Conservation (phyloP, 2,797 vertebrate genomes). For the Mergus octosetaceus region DNA sequence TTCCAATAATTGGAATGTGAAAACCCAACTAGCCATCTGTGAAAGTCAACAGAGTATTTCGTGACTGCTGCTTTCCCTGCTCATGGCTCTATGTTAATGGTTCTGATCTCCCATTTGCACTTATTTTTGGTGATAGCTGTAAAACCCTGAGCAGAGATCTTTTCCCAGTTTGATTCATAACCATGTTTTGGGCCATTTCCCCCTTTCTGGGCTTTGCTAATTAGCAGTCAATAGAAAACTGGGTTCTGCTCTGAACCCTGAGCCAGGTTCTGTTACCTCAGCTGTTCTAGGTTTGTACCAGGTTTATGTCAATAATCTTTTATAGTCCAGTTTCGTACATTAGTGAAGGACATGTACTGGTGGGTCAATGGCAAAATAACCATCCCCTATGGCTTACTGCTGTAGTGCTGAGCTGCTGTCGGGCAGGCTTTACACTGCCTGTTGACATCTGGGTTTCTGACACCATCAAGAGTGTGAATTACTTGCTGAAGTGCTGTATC, state of each 20-base stretch:
- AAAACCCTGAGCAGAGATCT: neutral
- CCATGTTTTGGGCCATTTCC: neutral
- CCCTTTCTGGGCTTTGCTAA: neutral
- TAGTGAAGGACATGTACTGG: neutral
- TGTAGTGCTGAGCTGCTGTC: neutral
- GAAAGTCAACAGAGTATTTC: neutral
- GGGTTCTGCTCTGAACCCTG: neutral
- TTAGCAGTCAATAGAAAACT: neutral
- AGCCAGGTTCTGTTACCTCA: neutral
- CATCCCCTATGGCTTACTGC: neutral
- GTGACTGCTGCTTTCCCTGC: neutral
- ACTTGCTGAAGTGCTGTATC: neutral
- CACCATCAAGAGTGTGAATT: neutral
- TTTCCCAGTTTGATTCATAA: neutral
- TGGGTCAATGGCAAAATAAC: neutral
- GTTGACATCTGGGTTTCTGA: neutral
- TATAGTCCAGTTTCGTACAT: neutral
- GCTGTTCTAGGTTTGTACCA: neutral
- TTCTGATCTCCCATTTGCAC: neutral
- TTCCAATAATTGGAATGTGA: neutral
- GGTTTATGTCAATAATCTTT: neutral
- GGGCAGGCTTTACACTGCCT: neutral
- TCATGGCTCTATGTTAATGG: too few species aligned
- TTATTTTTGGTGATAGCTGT: accelerated
- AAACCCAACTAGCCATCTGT: neutral